Evolutionary conservation across 2,888 invertebrate genomes (phyloP).

Genomic region (Campoplex capitator): DNA sequence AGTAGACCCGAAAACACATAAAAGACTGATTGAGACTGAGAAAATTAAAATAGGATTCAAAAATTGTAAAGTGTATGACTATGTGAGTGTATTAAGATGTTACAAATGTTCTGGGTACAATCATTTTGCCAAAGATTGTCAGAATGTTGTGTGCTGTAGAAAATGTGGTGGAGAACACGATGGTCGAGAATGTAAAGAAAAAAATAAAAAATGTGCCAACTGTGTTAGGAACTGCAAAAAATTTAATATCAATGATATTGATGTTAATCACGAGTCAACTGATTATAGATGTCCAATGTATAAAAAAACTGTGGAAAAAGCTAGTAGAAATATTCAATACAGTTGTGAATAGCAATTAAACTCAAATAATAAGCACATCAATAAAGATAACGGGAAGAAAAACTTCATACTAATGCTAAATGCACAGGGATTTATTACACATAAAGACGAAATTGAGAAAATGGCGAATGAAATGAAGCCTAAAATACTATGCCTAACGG

Average conservation of each 20-base stretch:
- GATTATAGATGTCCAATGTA: not conserved
- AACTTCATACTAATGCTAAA: not conserved
- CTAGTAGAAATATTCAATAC: slow-evolving; percentile 17
- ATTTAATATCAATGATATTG: not conserved
- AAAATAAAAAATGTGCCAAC: not conserved
- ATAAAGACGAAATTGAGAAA: not conserved
- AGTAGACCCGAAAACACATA: not conserved
- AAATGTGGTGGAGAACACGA: slow-evolving; percentile 7
- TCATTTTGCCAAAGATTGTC: slow-evolving; percentile 5
- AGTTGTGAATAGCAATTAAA: not conserved
- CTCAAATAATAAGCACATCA: not conserved
- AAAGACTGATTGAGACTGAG: not conserved
- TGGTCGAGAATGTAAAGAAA: not conserved
- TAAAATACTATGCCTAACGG: slow-evolving; percentile 47
- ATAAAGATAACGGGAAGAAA: not conserved
- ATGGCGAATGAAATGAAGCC: slow-evolving; percentile 12
- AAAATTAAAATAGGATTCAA: not conserved
- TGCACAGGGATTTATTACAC: not conserved
- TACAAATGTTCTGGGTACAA: slow-evolving; percentile 3
- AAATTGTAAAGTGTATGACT: not conserved
- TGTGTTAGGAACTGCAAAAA: not conserved
- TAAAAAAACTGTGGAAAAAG: not conserved
- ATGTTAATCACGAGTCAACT: not conserved
- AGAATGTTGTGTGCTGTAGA: not conserved
- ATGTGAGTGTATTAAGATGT: slow-evolving; percentile 8